Base-by-base conservation (phyloP, 1,140 invertebrate genomes). In the Maconellicoccus hirsutus region DNA sequence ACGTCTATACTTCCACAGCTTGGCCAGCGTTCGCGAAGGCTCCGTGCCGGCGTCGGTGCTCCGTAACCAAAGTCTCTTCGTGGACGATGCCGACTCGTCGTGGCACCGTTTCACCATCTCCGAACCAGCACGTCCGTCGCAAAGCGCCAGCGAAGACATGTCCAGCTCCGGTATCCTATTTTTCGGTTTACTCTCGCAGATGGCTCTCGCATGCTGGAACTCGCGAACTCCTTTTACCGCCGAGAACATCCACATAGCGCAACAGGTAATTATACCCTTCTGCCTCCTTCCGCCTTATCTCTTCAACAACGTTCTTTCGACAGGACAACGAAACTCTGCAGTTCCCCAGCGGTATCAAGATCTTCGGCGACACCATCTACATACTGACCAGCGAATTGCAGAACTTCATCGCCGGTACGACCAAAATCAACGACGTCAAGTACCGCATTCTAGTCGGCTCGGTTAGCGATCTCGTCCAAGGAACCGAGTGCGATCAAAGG, bases 1-100 rank as follows among this genome's bases (percentile, higher is more conserved):
- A 23, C 83, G 86, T 69, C 80, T 92, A 0, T 91, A 85, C 77
- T 92, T 89, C 80, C 89, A 91, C 77, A 82, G 88, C 0, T 78
- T 92, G 72, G 87, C 89, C 0, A 87, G 88, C 69, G 82, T 80
- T 1, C 84, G 84, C 0, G 89, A 91, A 79, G 86, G 86, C 70
- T 84, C 83, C 61, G 87, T 90, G 0, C 80, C 81, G 0, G 85
- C 89, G 0, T 84, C 81, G 2, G 76, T 87, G 0, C 76, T 92
- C 0, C 61, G 74, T 61, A 78, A 79, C 70, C 59, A 74, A 52
- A 71, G 76, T n/a, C 27, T 74, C 1, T 77, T 78, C 69, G 23
- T 33, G 7, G 78, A 79, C 66, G 42, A 73, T 26, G 70, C 76
- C 10, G 38, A 33, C 1, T 72, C 74, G n/a, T 72, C 72, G 10